Evolutionary conservation across 2,797 vertebrate genomes (phyloP).

Genomic region (Mus minutoides): DNA sequence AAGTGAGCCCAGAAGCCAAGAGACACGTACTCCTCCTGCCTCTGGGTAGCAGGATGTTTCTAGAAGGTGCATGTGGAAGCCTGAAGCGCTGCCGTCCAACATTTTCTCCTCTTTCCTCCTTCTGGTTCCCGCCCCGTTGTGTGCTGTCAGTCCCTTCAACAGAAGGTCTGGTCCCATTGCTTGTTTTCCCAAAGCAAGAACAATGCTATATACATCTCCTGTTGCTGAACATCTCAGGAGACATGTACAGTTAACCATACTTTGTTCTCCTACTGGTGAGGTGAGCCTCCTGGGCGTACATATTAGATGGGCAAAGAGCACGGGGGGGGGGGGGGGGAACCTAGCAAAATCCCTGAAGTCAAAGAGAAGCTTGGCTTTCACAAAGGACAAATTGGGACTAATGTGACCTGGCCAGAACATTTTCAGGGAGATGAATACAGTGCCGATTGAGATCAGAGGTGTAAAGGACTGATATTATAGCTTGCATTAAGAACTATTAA

Average conservation of each 20-base stretch:
- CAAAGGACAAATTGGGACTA: background rate
- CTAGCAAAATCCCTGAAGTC: background rate
- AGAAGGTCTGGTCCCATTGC: background rate
- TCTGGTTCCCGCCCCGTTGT: background rate
- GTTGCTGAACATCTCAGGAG: background rate
- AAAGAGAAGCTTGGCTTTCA: background rate
- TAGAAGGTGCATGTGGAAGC: background rate
- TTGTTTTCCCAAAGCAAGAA: conserved; percentile 52
- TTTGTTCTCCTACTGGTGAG: background rate
- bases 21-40: background rate
- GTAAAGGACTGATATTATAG: background rate
- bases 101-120: background rate
- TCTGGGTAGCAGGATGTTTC: conserved; percentile 5
- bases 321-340: conserved; percentile 15
- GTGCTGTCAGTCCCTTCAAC: background rate
- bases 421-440: background rate
- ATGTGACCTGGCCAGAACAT: background rate
- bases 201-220: background rate
- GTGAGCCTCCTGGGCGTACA: background rate
- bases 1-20: background rate
- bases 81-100: background rate
- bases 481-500: background rate
- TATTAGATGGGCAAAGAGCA: conserved; percentile 5
- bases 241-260: background rate
- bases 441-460: background rate